Evolutionary conservation across 2,797 vertebrate genomes (phyloP).

Genomic region (Dicrostonyx torquatus): DNA sequence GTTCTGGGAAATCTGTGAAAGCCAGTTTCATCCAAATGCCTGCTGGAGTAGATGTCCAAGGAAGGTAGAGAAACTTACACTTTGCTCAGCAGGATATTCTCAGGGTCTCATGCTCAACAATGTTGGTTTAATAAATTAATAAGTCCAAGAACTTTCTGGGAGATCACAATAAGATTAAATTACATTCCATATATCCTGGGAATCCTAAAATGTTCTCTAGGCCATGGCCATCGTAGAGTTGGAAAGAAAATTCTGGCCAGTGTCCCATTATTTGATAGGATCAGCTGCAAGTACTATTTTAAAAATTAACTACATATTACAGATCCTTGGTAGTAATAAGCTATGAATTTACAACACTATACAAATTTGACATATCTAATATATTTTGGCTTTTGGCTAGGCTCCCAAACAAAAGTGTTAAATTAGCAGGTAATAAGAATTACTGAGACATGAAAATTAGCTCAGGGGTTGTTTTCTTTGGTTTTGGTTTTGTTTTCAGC

Average conservation of each 20-base stretch:
- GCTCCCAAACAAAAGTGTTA: background rate
- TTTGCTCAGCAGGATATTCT: background rate
- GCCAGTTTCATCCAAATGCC: background rate
- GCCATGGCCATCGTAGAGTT: background rate
- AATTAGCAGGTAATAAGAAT: background rate
- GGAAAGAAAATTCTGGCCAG: background rate
- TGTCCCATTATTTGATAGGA: background rate
- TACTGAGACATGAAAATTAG: constrained; percentile 19
- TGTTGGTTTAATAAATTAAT: constrained; percentile 24
- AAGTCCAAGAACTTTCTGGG: constrained; percentile 33
- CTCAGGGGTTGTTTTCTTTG: background rate
- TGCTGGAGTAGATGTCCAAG: background rate
- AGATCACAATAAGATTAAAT: constrained; percentile 43
- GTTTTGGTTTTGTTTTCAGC: background rate
- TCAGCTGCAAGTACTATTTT: constrained; percentile 1
- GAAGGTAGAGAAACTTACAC: background rate
- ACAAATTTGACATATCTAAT: constrained; percentile 34
- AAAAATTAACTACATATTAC: background rate
- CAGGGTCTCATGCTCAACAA: background rate
- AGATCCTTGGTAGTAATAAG: constrained; percentile 45
- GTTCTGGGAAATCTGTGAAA: background rate
- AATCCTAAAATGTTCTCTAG: background rate
- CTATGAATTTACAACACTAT: background rate
- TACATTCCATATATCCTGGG: background rate
- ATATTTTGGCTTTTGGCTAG: background rate